Evolutionary conservation across 2,797 vertebrate species (phyloP), one percentile per base, ranked within the genome.

Genomic region (Alauda arvensis): DNA sequence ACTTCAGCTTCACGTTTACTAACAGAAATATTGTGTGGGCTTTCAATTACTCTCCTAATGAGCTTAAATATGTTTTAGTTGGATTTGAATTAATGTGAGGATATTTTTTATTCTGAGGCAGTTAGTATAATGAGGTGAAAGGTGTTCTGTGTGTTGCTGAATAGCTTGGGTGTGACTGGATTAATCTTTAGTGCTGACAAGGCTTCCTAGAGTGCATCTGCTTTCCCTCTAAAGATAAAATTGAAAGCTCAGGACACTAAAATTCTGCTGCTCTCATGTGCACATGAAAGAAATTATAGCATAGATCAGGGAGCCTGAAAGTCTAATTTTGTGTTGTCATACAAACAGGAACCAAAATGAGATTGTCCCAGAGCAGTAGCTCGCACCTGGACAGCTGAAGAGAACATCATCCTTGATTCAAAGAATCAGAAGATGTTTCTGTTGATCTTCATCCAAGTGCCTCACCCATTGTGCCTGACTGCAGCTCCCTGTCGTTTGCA

Each of bases 31-130:
- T 33, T 37, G 28, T 53, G 77, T 89, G 57, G 77, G 66, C 26
- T 85, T 94, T 83, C 84, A 80, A 39, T 87, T 90, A 88, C n/a
- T 88, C 88, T 72, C 21, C 40, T 90, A 87, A 92, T 83, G 77
- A 90, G 69, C 49, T 91, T 87, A 80, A 78, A 65, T 65, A 43
- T 76, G 62, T 84, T 93, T 92, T 68, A 87, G 72, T 17, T 90
- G 70, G n/a, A 55, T 77, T 80, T 90, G 40, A 79, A 79, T 81
- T 86, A 67, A 6, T 40, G 49, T 57, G 31, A 84, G 24, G 31
- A 75, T 3, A 18, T 57, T 79, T 86, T 93, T 61, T 88, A n/a
- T 37, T 75, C 34, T 43, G 40, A 37, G 53, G 49, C 33, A 65
- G 33, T 61, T 79, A 65, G 24, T 34, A 57, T 74, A 67, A n/a